Evolutionary conservation across 1,140 invertebrate species (phyloP).

Genomic region (Drosophila yakuba): DNA sequence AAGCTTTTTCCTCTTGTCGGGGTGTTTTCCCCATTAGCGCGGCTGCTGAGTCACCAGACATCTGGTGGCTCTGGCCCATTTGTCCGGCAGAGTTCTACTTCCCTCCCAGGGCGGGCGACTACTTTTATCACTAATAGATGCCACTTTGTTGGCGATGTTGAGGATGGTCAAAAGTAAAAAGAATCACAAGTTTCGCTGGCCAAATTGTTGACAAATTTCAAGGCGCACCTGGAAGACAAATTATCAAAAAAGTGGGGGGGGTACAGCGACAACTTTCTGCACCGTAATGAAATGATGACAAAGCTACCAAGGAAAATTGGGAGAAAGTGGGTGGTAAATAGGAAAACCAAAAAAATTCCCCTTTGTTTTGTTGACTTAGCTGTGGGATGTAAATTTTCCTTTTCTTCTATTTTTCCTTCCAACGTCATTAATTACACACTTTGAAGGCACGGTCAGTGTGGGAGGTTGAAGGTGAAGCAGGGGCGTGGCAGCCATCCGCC

Average conservation of each 20-base stretch:
- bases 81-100: slow-evolving; percentile 31
- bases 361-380: slow-evolving; percentile 64
- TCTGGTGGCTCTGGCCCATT: slow-evolving; percentile 61
- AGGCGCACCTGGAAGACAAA: slow-evolving; percentile 80
- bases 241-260: slow-evolving; percentile 55
- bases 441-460: slow-evolving; percentile 22
- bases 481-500: slow-evolving; percentile 19
- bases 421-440: slow-evolving; percentile 71
- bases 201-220: slow-evolving; percentile 82
- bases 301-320: slow-evolving; percentile 59
- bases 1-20: background rate
- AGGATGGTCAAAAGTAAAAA: slow-evolving; percentile 34
- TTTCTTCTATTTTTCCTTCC: slow-evolving; percentile 13
- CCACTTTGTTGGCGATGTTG: slow-evolving; percentile 58
- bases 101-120: slow-evolving; percentile 25
- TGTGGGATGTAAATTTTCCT: slow-evolving; percentile 66
- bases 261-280: slow-evolving; percentile 58
- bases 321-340: slow-evolving; percentile 2
- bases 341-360: slow-evolving; percentile 48
- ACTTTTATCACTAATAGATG: slow-evolving; percentile 81
- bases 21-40: slow-evolving; percentile 27
- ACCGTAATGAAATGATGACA: slow-evolving; percentile 81
- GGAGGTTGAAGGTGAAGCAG: slow-evolving; percentile 39
- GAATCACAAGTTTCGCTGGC: slow-evolving; percentile 71
- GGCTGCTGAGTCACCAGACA: slow-evolving; percentile 70